These are phyloP conservation scores for Danio choprae DNA, from an alignment of 2,797 vertebrate genomes.

Conservation along the genomic window DNA sequence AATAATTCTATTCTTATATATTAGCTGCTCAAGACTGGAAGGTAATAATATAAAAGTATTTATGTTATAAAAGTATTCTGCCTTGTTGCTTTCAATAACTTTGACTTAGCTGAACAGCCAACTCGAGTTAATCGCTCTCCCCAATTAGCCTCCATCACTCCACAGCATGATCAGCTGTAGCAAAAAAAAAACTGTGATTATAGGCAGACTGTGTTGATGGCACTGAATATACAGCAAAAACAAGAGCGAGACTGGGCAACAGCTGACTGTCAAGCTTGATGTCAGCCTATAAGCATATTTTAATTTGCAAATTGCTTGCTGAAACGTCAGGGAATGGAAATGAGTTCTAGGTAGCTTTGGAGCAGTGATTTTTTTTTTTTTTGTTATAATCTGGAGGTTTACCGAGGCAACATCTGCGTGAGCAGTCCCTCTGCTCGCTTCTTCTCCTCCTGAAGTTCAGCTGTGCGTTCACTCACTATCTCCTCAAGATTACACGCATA, in stretches of 20 bases:
- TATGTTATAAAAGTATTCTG: no score
- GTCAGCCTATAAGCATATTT: neutral
- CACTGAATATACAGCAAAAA: neutral
- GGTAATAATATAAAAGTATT: no score
- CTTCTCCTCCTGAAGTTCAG: slow-evolving; percentile 64
- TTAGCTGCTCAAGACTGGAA: no score
- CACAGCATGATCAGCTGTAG: no score
- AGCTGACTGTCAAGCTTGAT: neutral
- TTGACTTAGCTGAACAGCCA: no score
- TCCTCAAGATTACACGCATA: slow-evolving; percentile 67
- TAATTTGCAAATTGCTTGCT: neutral
- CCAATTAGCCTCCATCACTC: no score
- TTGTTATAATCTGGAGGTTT: slow-evolving; percentile 38
- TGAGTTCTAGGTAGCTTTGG: neutral
- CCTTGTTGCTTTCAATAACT: no score
- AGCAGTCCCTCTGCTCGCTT: slow-evolving; percentile 64
- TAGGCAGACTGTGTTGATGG: neutral
- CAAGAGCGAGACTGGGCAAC: neutral
- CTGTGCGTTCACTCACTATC: slow-evolving; percentile 63
- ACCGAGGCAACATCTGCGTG: slow-evolving; percentile 69
- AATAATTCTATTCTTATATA: no score
- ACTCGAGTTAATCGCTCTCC: no score
- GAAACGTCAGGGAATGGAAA: neutral
- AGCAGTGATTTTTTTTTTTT: neutral
- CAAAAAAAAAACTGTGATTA: no score